phyloP scores from a whole-genome alignment of 2,797 vertebrate genomes.

The Cichlasoma orientale region DNA sequence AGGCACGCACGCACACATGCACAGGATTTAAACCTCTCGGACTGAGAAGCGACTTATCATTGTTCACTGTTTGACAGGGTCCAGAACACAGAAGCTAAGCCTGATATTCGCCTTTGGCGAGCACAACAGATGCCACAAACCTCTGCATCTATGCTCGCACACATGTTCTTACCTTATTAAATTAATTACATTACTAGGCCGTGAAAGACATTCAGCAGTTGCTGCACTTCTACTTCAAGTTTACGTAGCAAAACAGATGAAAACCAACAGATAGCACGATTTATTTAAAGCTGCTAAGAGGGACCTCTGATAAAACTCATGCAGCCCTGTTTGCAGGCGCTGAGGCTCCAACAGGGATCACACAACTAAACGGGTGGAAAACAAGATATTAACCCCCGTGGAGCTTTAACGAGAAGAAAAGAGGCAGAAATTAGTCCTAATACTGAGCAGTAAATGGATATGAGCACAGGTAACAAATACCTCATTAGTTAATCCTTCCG shows the following conservation, averaged over 20 bases:
- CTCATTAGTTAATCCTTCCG: constrained; percentile 6
- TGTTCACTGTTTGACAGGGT: constrained; percentile 11
- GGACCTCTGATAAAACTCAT: background rate
- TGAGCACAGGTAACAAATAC: constrained; percentile 1
- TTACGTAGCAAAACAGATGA: constrained; percentile 10
- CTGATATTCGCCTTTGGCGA: background rate
- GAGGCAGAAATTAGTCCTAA: background rate
- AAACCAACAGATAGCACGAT: background rate
- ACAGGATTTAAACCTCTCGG: constrained; percentile 32
- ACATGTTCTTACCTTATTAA: constrained; percentile 17
- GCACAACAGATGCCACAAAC: constrained; percentile 9
- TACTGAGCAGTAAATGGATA: background rate
- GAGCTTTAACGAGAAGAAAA: background rate
- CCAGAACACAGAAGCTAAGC: constrained; percentile 31
- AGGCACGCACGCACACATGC: constrained; percentile 26
- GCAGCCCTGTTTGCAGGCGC: background rate
- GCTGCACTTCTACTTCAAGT: background rate
- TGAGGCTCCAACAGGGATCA: background rate
- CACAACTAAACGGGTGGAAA: background rate
- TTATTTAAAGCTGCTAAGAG: background rate
- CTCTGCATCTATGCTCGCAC: background rate
- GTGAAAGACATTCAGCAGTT: background rate
- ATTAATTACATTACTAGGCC: constrained; percentile 14
- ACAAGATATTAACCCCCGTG: background rate
- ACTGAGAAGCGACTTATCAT: background rate